Conservation (phyloP, 2,888 invertebrate species). For the Phytoseiulus persimilis region DNA sequence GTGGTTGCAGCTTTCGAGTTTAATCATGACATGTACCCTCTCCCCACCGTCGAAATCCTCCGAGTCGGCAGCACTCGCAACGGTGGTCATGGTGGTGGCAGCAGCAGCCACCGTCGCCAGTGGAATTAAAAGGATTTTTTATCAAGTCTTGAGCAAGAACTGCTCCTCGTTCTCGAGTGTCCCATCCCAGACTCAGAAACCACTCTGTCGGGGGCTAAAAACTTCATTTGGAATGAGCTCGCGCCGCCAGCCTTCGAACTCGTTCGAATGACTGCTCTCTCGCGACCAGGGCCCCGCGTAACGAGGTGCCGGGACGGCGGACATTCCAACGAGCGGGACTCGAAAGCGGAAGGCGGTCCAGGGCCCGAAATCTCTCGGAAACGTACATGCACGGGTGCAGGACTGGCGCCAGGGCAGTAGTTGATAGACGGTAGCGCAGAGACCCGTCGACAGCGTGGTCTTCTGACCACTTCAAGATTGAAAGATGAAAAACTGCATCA, state of each 20-base stretch:
- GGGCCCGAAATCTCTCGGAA: too few relatives aligned
- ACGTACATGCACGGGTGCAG: too few relatives aligned
- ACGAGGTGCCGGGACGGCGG: background rate
- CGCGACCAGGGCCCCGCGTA: too few relatives aligned
- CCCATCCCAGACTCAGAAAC: background rate
- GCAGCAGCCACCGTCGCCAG: background rate
- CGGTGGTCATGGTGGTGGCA: background rate
- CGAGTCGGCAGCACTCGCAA: background rate
- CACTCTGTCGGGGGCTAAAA: background rate
- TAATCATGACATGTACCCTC: background rate
- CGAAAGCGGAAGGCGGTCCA: too few relatives aligned
- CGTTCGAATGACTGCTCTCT: background rate
- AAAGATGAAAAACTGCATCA: background rate
- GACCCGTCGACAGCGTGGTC: too few relatives aligned
- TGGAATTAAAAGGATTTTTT: conserved; percentile 40
- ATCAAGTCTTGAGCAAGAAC: conserved; percentile 22
- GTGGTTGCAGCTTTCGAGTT: background rate
- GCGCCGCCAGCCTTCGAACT: background rate
- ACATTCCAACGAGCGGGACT: background rate
- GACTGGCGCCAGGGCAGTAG: too few relatives aligned
- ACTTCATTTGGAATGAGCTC: background rate
- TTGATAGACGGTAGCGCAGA: too few relatives aligned
- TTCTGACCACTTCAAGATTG: too few relatives aligned
- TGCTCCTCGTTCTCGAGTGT: background rate
- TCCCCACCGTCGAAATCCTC: background rate